These are phyloP conservation scores for Kryphioiulus occultus DNA, from an alignment of 2,888 invertebrate species.

Conservation along the genomic window DNA sequence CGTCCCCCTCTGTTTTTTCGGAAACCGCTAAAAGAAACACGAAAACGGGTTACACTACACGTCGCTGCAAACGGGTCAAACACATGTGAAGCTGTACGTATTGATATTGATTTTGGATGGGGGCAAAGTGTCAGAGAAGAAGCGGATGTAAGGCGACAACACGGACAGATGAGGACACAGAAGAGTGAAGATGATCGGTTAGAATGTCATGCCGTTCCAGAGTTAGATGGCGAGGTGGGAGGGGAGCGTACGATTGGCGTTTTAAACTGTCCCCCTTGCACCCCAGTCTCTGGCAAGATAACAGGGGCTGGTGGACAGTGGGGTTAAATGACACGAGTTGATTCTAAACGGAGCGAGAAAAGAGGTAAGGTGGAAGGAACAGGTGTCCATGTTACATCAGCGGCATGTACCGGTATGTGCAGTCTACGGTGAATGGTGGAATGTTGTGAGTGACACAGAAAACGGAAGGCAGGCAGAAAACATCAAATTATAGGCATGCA, in stretches of 20 bases:
- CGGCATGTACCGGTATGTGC: background rate
- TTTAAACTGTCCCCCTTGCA: conserved; percentile 28
- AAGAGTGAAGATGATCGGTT: conserved; percentile 33
- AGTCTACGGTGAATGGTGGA: background rate
- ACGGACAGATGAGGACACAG: conserved; percentile 33
- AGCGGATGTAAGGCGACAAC: background rate
- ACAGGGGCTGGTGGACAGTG: background rate
- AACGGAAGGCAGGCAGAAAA: background rate
- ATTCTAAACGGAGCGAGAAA: background rate
- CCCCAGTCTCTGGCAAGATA: background rate
- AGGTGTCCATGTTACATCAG: background rate
- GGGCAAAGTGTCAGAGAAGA: background rate
- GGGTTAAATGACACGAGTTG: background rate
- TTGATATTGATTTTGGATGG: background rate
- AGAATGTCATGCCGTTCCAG: background rate
- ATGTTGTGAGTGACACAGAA: background rate
- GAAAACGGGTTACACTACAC: conserved; percentile 42
- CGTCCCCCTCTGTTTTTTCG: conserved; percentile 43
- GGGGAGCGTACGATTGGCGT: background rate
- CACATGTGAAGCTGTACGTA: background rate
- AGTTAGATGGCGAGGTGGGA: background rate
- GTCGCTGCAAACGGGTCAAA: background rate
- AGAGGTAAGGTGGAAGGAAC: background rate
- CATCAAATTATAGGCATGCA: background rate
- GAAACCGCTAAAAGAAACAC: conserved; percentile 49